Evolutionary conservation across 2,113 vertebrate species (phyloP).

Genomic region (Chamaea fasciata): DNA sequence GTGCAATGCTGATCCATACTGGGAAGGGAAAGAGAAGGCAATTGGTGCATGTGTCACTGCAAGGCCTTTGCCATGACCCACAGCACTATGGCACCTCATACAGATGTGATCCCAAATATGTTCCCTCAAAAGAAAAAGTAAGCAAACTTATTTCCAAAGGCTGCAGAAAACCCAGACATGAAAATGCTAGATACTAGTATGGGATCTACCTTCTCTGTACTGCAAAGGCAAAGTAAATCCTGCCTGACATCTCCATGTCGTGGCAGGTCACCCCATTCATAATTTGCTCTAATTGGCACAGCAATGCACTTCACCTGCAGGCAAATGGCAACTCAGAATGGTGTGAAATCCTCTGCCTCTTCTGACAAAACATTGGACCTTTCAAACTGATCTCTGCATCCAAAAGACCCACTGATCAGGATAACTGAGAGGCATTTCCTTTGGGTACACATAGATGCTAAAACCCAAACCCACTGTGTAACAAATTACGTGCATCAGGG

Average conservation of each 20-base stretch:
- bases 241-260: not conserved
- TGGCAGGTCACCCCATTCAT: not conserved
- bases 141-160: not conserved
- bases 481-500: not conserved
- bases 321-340: not conserved
- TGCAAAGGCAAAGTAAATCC: not conserved
- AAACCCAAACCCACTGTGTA: not conserved
- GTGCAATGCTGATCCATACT: not conserved
- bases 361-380: not conserved
- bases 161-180: not conserved
- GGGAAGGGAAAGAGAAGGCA: not conserved
- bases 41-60: accelerated
- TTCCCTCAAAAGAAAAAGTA: not conserved
- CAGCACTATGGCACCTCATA: not conserved
- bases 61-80: not conserved
- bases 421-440: not conserved
- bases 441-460: not conserved
- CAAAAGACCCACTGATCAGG: not conserved
- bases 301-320: not conserved
- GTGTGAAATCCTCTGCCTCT: not conserved
- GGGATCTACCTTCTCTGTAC: not conserved
- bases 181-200: not conserved
- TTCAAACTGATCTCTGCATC: not conserved
- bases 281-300: not conserved
- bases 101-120: not conserved